Percentiles rank a stretch among this genome's conserved stretches.
Evolutionary conservation across 2,797 vertebrate genomes (phyloP).

Genomic region (Delichon dasypus): DNA sequence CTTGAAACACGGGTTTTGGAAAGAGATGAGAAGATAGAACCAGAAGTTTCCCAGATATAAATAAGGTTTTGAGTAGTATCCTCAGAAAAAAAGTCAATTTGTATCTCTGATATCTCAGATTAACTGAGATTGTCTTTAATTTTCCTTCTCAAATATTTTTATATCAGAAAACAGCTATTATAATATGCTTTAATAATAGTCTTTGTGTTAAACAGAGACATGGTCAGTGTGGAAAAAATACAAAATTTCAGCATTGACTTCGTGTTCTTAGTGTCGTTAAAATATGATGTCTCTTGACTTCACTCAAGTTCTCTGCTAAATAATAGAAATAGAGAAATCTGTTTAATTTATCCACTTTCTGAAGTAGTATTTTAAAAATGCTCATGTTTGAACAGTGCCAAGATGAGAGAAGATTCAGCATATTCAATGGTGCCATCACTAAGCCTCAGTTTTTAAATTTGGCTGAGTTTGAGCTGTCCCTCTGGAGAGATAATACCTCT

Average conservation of each 20-base stretch:
- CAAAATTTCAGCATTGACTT: neutral
- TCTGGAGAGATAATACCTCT: neutral
- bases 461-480: neutral
- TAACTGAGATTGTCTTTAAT: neutral
- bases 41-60: neutral
- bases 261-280: neutral
- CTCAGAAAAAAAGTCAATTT: neutral
- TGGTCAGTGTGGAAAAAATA: neutral
- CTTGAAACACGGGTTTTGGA: neutral
- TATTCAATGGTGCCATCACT: neutral
- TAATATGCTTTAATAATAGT: neutral
- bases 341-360: neutral
- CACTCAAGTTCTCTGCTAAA: neutral
- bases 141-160: neutral
- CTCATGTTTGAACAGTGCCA: neutral
- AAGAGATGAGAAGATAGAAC: neutral
- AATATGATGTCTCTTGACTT: neutral
- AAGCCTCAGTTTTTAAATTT: neutral
- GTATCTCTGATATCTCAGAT: neutral
- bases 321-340: neutral
- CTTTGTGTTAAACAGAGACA: neutral
- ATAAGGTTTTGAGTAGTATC: neutral
- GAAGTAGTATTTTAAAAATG: neutral
- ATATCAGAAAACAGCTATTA: neutral
- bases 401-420: neutral